These are phyloP conservation scores for Cuniculus paca DNA, from an alignment of 2,797 vertebrate species.

Conservation along the genomic window DNA sequence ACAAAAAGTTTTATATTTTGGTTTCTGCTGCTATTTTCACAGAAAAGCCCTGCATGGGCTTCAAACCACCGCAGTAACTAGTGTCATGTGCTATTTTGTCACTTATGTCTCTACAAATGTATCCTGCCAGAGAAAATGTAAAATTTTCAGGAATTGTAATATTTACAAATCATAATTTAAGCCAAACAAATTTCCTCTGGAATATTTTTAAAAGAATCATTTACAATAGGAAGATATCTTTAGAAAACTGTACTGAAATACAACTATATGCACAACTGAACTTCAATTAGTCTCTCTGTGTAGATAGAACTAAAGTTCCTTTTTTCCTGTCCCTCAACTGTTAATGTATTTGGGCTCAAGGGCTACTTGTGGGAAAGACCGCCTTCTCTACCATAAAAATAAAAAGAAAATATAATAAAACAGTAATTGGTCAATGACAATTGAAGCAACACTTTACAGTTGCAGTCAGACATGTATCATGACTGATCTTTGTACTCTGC, in stretches of 20 bases:
- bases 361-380: conserved; percentile 90
- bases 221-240: conserved; percentile 72
- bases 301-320: conserved; percentile 86
- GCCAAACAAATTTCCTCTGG: conserved; percentile 64
- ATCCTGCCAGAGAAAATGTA: conserved; percentile 77
- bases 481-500: conserved; percentile 94
- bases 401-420: conserved; percentile 93
- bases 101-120: conserved; percentile 81
- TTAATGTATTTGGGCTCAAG: conserved; percentile 89
- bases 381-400: conserved; percentile 89
- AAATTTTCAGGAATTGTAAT: conserved; percentile 80
- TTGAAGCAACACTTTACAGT: conserved; percentile 90
- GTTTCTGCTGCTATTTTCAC: background rate
- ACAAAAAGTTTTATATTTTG: background rate
- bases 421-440: conserved; percentile 92
- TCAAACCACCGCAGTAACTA: conserved; percentile 81
- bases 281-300: conserved; percentile 82
- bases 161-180: conserved; percentile 74
- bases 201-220: conserved; percentile 59
- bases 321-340: conserved; percentile 86
- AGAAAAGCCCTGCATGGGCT: conserved; percentile 63
- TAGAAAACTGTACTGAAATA: conserved; percentile 72
- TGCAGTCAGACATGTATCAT: conserved; percentile 84
- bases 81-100: conserved; percentile 83
- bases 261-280: conserved; percentile 79